Conservation (phyloP, 2,113 vertebrate species). For the Oryzias melastigma region DNA sequence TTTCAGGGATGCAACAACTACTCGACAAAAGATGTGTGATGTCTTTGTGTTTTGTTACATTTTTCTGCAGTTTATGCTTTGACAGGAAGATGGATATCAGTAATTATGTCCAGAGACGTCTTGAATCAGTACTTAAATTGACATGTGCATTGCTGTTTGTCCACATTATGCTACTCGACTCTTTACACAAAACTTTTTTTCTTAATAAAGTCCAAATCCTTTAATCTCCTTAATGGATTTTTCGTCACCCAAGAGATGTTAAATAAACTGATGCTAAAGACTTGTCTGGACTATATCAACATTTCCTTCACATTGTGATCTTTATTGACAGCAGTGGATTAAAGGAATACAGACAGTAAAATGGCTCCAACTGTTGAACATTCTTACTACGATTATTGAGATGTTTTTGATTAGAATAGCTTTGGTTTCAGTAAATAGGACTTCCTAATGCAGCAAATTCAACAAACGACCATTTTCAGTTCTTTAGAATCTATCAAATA, state of each 20-base stretch:
- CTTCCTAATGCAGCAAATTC: too few relatives aligned
- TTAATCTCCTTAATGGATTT: constrained; percentile 60
- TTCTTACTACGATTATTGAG: constrained; percentile 23
- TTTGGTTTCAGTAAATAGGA: too few relatives aligned
- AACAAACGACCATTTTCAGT: too few relatives aligned
- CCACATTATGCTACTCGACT: constrained; percentile 7
- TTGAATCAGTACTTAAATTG: too few relatives aligned
- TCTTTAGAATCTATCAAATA: too few relatives aligned
- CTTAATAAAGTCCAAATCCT: constrained; percentile 20
- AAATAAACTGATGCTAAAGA: constrained; percentile 69
- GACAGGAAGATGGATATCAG: too few relatives aligned
- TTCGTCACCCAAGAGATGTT: constrained; percentile 47
- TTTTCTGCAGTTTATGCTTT: too few relatives aligned
- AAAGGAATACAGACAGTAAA: constrained; percentile 56
- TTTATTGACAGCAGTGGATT: constrained; percentile 68
- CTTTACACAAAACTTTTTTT: constrained; percentile 20
- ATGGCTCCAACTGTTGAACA: constrained; percentile 46
- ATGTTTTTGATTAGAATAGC: too few relatives aligned
- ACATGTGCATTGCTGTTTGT: constrained; percentile 1
- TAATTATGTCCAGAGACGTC: too few relatives aligned
- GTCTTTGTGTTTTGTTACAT: too few relatives aligned
- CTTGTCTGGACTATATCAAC: constrained; percentile 53
- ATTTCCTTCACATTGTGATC: constrained; percentile 59
- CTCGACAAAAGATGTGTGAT: too few relatives aligned
- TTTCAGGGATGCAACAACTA: too few relatives aligned